Evolutionary conservation across 2,888 invertebrate species (phyloP).

Genomic region (Syrista parreyssii): DNA sequence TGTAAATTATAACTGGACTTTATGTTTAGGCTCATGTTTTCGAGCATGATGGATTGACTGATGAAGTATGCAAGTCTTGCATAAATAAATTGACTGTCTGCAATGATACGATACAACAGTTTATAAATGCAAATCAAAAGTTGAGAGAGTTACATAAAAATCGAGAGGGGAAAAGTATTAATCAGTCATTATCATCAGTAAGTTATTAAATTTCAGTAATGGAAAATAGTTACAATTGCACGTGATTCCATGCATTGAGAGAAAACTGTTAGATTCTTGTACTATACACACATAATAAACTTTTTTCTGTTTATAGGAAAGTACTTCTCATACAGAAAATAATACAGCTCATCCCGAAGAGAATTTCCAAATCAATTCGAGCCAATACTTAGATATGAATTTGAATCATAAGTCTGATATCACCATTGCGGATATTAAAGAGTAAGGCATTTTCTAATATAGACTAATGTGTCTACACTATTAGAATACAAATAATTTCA

Average conservation of each 20-base stretch:
- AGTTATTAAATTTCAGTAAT: background rate
- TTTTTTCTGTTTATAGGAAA: background rate
- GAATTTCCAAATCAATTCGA: background rate
- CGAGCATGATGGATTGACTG: slow-evolving; percentile 26
- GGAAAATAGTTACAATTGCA: background rate
- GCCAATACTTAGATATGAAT: background rate
- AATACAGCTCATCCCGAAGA: background rate
- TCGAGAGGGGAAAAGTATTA: background rate
- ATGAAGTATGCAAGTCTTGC: slow-evolving; percentile 23
- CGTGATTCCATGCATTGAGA: background rate
- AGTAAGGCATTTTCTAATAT: background rate
- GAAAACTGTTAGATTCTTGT: background rate
- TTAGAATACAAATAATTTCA: background rate
- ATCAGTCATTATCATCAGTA: background rate
- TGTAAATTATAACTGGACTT: background rate
- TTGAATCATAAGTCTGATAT: background rate
- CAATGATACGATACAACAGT: slow-evolving; percentile 21
- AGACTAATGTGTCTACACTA: background rate
- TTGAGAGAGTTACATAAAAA: slow-evolving; percentile 9
- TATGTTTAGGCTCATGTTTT: slow-evolving; percentile 14
- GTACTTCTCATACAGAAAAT: background rate
- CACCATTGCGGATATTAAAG: background rate
- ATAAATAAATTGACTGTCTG: slow-evolving; percentile 22
- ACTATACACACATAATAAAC: too few species aligned
- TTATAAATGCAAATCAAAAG: slow-evolving; percentile 26